Conservation (phyloP, 2,797 vertebrate species). For the Cichlasoma orientale region DNA sequence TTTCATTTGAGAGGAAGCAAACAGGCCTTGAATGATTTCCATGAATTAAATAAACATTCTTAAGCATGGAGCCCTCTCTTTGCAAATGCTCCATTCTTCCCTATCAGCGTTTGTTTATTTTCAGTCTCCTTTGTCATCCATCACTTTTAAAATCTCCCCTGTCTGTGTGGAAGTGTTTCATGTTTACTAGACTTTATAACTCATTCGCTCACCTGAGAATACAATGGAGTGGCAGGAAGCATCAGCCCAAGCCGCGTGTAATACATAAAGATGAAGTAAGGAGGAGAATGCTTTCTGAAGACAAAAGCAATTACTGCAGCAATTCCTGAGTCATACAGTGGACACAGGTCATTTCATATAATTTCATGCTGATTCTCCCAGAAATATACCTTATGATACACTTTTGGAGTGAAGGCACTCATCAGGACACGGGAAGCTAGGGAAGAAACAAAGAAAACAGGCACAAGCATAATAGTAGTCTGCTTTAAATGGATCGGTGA, state of each 20-base stretch:
- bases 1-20: conserved; percentile 41
- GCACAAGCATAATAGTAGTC: neutral
- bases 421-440: neutral
- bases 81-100: conserved; percentile 39
- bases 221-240: conserved; percentile 34
- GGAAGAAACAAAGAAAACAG: neutral
- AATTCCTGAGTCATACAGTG: conserved; percentile 49
- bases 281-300: conserved; percentile 29
- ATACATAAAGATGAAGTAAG: conserved; percentile 62
- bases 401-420: neutral
- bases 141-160: conserved; percentile 44
- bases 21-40: conserved; percentile 50
- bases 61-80: neutral
- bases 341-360: conserved; percentile 55
- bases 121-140: conserved; percentile 70
- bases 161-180: conserved; percentile 35
- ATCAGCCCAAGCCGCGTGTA: conserved; percentile 25
- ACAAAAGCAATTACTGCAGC: conserved; percentile 63
- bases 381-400: conserved; percentile 34
- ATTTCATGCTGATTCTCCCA: conserved; percentile 42
- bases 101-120: conserved; percentile 70
- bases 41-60: conserved; percentile 64
- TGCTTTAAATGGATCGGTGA: conserved; percentile 14
- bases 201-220: conserved; percentile 55
- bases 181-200: conserved; percentile 64